Percentiles rank a stretch among this genome's conserved stretches.
These are phyloP conservation scores for Odontomachus brunneus DNA, from an alignment of 1,140 invertebrate genomes.

Conservation along the genomic window DNA sequence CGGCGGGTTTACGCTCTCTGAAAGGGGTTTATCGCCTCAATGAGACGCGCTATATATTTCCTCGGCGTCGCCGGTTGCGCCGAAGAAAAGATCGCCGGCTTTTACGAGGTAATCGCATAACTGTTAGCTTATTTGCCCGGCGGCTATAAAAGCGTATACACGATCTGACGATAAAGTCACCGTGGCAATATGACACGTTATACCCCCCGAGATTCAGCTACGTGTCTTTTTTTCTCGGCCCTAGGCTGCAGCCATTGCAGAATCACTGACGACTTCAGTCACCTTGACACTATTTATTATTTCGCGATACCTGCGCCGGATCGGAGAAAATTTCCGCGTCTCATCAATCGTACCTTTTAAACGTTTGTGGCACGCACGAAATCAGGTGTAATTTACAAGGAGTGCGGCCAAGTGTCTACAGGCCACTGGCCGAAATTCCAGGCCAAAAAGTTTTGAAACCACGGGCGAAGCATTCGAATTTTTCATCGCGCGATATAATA, in stretches of 20 bases:
- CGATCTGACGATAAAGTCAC: constrained; percentile 33
- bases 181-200: constrained; percentile 1
- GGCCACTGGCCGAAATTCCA: no score
- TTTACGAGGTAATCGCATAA: constrained; percentile 57
- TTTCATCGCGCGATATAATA: no score
- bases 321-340: no score
- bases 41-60: constrained; percentile 36
- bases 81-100: constrained; percentile 46
- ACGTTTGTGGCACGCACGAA: no score
- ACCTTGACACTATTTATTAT: not conserved
- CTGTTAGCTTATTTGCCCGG: constrained; percentile 55
- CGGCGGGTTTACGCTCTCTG: constrained; percentile 41
- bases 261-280: no score
- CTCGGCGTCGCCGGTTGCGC: constrained; percentile 29
- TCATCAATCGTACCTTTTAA: no score
- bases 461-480: no score
- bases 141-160: constrained; percentile 39
- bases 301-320: not conserved
- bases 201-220: not conserved
- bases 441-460: no score
- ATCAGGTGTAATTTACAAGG: no score
- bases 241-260: no score
- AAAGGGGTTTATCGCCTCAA: constrained; percentile 54
- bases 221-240: not conserved
- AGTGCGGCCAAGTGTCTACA: no score